A percentile compares a stretch with the other conserved stretches of the same genome.
Conservation (phyloP, 2,113 vertebrate species). For the Misgurnus mizolepis region DNA sequence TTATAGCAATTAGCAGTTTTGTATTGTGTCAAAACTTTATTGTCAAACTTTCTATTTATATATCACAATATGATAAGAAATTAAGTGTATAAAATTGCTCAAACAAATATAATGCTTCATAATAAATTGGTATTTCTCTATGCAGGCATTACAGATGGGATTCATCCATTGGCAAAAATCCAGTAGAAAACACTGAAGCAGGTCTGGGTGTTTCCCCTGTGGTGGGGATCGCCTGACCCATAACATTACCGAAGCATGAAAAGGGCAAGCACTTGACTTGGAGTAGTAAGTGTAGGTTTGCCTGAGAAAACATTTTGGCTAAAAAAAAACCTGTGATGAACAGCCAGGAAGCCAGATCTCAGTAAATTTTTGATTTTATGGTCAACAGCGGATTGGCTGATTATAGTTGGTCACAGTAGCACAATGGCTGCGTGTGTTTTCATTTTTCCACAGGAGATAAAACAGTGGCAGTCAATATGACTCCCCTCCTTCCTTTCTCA, state of each 20-base stretch:
- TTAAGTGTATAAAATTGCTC: too few relatives aligned
- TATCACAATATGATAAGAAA: too few relatives aligned
- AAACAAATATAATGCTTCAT: too few relatives aligned
- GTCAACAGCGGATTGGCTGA: slow-evolving; percentile 13
- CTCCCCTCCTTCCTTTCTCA: background rate
- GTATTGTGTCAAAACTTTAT: too few relatives aligned
- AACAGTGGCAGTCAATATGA: slow-evolving; percentile 4
- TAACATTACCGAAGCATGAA: slow-evolving; percentile 10
- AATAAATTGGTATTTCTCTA: too few relatives aligned
- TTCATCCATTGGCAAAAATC: too few relatives aligned
- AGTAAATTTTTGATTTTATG: slow-evolving; percentile 14
- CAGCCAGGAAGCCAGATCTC: slow-evolving; percentile 15
- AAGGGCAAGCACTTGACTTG: background rate
- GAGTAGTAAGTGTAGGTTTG: slow-evolving; percentile 2
- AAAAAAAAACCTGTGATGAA: background rate
- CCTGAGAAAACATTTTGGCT: background rate
- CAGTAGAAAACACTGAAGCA: background rate
- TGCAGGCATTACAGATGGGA: too few relatives aligned
- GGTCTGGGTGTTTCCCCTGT: background rate
- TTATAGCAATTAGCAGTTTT: too few relatives aligned
- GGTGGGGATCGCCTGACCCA: background rate
- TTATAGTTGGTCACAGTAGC: slow-evolving; percentile 9
- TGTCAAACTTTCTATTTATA: too few relatives aligned
- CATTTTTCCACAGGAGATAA: slow-evolving; percentile 4
- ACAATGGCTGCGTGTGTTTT: background rate